Evolutionary conservation across 1,140 invertebrate species (phyloP), one percentile per base, ranked within the genome.

Genomic region (Lerema accius): DNA sequence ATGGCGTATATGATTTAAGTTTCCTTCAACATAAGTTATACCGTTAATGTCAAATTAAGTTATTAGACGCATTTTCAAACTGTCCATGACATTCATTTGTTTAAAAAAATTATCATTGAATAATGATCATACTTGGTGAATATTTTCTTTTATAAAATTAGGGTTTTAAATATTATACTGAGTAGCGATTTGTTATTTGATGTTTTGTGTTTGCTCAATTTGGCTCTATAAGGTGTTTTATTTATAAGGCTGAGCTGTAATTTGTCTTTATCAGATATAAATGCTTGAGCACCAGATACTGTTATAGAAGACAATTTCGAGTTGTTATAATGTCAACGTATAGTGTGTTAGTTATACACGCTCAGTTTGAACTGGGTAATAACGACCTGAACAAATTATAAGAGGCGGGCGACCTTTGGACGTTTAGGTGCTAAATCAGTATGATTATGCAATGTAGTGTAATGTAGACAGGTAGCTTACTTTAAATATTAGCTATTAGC

Each of bases 371-470:
- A 9, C 28, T 32, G 4, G 9, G 3, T 9, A 1, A 4, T 23
- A 23, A 23, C 19, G 7, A 32, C 28, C 28, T 32, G 28, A 32
- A 32, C 9, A 32, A 32, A 9, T 32, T 32, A 7, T 32, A 32
- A 7, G 28, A 7, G 9, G 14, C 26, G 7, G 9, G 14, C 26
- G 7, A 42, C 50, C 11, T 42, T 56, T 9, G 10, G 43, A 13
- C 32, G n/a, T 56, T 56, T 45, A 32, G 53, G 53, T 56, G 53
- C 53, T 56, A 32, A 32, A 14, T 23, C 23, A 56, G n/a, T 56
- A 56, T 42, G 13, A 28, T 40, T 32, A 53, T 28, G 51, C 39
- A 28, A 56, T 42, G 43, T 43, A 32, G 40, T 45, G n/a, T 45
- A 56, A 15, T 45, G 26, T 32, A 56, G 53, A n/a, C 15, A 15